Percentiles rank a stretch among this genome's conserved stretches.
These are phyloP conservation scores for Ancistrus triradiatus DNA, from an alignment of 2,113 vertebrate genomes.

Conservation along the genomic window DNA sequence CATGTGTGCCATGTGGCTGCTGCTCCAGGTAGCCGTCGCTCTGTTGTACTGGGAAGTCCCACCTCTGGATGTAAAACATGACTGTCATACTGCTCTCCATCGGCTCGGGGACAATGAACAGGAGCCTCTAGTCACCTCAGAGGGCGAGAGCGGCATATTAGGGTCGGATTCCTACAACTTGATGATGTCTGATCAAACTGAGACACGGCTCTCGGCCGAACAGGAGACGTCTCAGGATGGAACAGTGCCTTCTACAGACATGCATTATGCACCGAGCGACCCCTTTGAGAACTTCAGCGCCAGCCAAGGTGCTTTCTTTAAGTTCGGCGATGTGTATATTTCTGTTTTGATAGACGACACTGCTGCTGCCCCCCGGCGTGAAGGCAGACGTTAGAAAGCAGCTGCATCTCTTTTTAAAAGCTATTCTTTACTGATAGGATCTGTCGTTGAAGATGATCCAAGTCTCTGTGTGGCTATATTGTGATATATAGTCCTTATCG, in stretches of 20 bases:
- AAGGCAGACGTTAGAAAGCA: no score
- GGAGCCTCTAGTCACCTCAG: slow-evolving; percentile 50
- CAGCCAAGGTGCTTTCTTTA: slow-evolving; percentile 65
- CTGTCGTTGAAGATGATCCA: no score
- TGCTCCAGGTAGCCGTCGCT: slow-evolving; percentile 70
- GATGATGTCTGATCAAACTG: slow-evolving; percentile 33
- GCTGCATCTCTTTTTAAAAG: no score
- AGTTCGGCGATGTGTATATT: no score
- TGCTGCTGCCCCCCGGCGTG: no score
- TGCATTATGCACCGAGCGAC: slow-evolving; percentile 10
- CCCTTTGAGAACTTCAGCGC: slow-evolving; percentile 63
- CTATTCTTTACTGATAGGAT: no score
- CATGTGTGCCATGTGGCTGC: slow-evolving; percentile 76
- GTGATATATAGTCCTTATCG: no score
- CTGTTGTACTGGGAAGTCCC: slow-evolving; percentile 70
- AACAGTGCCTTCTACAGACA: neutral
- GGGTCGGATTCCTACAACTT: slow-evolving; percentile 50
- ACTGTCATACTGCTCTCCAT: slow-evolving; percentile 24
- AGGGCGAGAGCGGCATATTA: slow-evolving; percentile 39
- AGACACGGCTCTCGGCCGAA: slow-evolving; percentile 20
- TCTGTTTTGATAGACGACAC: no score
- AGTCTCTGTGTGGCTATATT: no score
- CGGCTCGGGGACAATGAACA: slow-evolving; percentile 49
- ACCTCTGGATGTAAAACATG: slow-evolving; percentile 34
- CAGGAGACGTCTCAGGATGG: slow-evolving; percentile 19